These are phyloP conservation scores for Drosophila ironensis DNA, from an alignment of 1,140 invertebrate genomes.

Conservation along the genomic window DNA sequence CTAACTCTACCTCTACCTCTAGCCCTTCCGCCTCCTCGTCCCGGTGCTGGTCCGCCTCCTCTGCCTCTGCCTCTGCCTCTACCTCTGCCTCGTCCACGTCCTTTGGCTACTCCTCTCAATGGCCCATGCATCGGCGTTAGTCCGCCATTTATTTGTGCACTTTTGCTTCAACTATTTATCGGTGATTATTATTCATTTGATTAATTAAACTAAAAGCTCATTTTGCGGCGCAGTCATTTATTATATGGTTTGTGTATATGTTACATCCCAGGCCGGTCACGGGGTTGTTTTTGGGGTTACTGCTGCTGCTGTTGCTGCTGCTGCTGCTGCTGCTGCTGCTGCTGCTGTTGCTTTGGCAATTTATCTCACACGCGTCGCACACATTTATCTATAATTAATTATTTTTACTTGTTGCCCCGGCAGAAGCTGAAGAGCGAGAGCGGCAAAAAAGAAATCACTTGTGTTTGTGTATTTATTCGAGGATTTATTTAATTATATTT, in stretches of 20 bases:
- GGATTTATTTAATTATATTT: slow-evolving; percentile 56
- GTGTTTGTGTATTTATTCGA: slow-evolving; percentile 21
- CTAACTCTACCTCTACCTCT: background rate
- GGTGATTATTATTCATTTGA: slow-evolving; percentile 59
- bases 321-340: slow-evolving; percentile 5
- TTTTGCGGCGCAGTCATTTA: slow-evolving; percentile 74
- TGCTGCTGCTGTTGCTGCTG: slow-evolving; percentile 9
- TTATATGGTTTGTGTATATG: slow-evolving; percentile 2
- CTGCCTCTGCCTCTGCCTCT: background rate
- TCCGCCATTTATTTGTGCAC: slow-evolving; percentile 39
- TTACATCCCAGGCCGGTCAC: slow-evolving; percentile 33
- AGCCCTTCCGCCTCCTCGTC: slow-evolving; percentile 3
- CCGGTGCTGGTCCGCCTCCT: background rate
- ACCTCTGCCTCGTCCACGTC: slow-evolving; percentile 4
- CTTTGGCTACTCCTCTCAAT: slow-evolving; percentile 20
- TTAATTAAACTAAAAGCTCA: slow-evolving; percentile 81
- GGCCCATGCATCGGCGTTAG: slow-evolving; percentile 53
- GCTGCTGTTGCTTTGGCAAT: slow-evolving; percentile 37
- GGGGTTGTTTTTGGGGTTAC: background rate
- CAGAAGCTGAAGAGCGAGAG: slow-evolving; percentile 5
- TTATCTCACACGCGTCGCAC: slow-evolving; percentile 59
- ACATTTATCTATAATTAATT: slow-evolving; percentile 79
- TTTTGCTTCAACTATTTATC: slow-evolving; percentile 52
- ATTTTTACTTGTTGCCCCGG: slow-evolving; percentile 72
- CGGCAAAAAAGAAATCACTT: slow-evolving; percentile 57